Evolutionary conservation across 1,140 invertebrate genomes (phyloP).

Genomic region (Drosophila subobscura): DNA sequence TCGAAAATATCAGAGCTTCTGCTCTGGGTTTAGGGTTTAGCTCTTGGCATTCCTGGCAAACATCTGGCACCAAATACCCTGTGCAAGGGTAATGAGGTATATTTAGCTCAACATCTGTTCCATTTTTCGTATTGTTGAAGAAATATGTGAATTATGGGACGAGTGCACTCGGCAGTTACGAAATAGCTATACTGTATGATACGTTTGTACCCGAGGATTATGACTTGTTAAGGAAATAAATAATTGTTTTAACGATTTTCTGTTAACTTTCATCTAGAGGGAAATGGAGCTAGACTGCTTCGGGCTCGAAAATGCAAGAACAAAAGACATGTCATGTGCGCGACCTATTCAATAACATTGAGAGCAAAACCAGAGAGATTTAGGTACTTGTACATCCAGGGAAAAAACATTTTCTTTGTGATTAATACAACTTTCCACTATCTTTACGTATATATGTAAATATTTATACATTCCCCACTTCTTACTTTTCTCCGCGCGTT

Average conservation of each 20-base stretch:
- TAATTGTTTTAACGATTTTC: slow-evolving; percentile 24
- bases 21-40: too few relatives aligned
- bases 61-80: neutral
- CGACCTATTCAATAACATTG: too few relatives aligned
- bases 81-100: neutral
- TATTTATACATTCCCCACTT: neutral
- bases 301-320: too few relatives aligned
- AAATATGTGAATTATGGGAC: slow-evolving; percentile 29
- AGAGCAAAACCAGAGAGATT: slow-evolving; percentile 8
- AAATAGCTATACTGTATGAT: slow-evolving; percentile 4
- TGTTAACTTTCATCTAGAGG: neutral
- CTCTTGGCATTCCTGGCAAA: too few relatives aligned
- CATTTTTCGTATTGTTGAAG: neutral
- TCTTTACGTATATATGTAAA: neutral
- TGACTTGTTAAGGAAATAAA: slow-evolving; percentile 8
- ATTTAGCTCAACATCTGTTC: slow-evolving; percentile 29
- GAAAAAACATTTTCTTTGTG: neutral
- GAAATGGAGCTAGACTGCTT: neutral
- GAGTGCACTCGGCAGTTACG: slow-evolving; percentile 13
- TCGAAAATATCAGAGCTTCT: too few relatives aligned
- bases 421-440: neutral
- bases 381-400: neutral
- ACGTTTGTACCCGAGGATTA: slow-evolving; percentile 20
- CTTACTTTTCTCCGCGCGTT: neutral
- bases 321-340: too few relatives aligned